phyloP scores from a whole-genome alignment of 2,113 vertebrate genomes.

The Brachypodius melanocephalos region DNA sequence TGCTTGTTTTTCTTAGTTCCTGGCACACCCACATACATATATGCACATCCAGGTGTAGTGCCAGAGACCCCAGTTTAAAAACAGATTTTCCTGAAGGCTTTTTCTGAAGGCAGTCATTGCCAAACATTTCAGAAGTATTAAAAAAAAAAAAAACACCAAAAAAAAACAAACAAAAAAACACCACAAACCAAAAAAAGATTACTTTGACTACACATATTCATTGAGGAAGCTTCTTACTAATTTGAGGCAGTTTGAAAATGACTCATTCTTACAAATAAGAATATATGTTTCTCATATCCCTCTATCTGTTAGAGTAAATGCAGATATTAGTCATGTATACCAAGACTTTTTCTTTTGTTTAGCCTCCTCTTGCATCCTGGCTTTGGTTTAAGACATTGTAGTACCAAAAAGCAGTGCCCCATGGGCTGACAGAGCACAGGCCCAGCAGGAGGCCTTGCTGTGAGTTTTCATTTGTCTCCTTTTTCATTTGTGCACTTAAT shows the following conservation, averaged over 20 bases:
- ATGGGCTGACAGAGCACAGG: not conserved
- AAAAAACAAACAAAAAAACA: too few relatives aligned
- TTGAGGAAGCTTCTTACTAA: not conserved
- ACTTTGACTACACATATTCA: not conserved
- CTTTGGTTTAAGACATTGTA: not conserved
- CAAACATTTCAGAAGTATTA: not conserved
- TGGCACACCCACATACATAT: not conserved
- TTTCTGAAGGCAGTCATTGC: not conserved
- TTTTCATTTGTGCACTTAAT: not conserved
- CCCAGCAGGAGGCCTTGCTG: not conserved
- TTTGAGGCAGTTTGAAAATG: not conserved
- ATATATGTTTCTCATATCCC: not conserved
- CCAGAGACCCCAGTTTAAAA: not conserved
- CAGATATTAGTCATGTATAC: not conserved
- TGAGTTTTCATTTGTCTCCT: not conserved
- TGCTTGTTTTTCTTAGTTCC: not conserved
- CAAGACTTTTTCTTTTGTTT: not conserved
- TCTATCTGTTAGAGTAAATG: not conserved
- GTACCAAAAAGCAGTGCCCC: not conserved
- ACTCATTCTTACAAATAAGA: not conserved
- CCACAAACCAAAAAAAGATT: too few relatives aligned
- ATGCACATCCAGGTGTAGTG: not conserved
- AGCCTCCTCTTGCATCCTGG: not conserved
- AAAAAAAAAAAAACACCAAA: not conserved
- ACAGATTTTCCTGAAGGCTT: not conserved